Base-by-base conservation (phyloP, 1,140 invertebrate genomes). In the Bicyclus anynana region DNA sequence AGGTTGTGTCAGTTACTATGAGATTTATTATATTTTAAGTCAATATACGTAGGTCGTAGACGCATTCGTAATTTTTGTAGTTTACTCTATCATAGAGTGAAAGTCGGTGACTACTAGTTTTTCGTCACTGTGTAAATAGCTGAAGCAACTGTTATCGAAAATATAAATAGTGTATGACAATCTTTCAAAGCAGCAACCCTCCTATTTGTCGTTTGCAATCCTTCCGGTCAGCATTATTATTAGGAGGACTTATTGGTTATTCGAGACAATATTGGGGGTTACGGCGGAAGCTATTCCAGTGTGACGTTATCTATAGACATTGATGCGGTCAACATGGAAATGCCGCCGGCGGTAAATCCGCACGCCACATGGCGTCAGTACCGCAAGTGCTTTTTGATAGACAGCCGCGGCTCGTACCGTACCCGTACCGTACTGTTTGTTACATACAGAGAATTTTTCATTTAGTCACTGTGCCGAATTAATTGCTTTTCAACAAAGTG, bases 321-420 rank as follows among this genome's bases (percentile, higher is more conserved):
- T 54, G 70, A 66, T 64, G 68, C 54, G 73, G 75, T 65, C 65
- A 69, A 69, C 68, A 75, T 71, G 72, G 53, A 72, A 71, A 67
- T 71, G 67, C 73, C 69, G 65, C 67, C 59, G 58, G 71, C 69
- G 72, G 72, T 80, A 73, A 77, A 75, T 77, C 77, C 65, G 62
- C 57, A 65, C 53, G 62, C 69, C 72, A 72, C 72, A 73, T 72
- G 74, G 77, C 65, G 65, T 62, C 53, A 65, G 49, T 37, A 67
- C 77, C 74, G 59, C 77, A 77, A 80, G 72, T 80, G 72, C 73
- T 69, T 76, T 80, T 77, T 77, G 74, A 80, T 77, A 76, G 77
- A 80, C 77, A 80, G 58, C 7, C 26, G 26, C 49, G 67, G 60
- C n/a, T n/a, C n/a, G 23, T 7, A 23, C 3, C 55, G 62, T 68